phyloP scores from a whole-genome alignment of 2,888 invertebrate species.

The Ennomos quercinarius region DNA sequence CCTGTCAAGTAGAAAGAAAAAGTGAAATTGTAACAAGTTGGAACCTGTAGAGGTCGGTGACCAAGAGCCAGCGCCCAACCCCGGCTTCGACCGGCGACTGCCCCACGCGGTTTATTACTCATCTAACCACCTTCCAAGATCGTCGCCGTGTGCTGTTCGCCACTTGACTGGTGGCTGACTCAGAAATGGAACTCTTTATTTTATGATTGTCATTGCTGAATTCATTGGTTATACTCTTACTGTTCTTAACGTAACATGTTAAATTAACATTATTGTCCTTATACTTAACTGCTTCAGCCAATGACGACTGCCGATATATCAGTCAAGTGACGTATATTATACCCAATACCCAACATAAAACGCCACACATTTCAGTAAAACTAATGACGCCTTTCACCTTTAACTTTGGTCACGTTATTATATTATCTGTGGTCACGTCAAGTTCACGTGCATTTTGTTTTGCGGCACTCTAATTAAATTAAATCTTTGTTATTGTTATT shows the following conservation, averaged over 20 bases:
- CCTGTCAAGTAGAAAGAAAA: slow-evolving; percentile 63
- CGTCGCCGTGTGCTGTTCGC: slow-evolving; percentile 41
- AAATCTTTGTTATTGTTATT: slow-evolving; percentile 6
- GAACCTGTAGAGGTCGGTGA: slow-evolving; percentile 82
- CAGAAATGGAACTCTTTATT: slow-evolving; percentile 40
- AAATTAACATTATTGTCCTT: slow-evolving; percentile 18
- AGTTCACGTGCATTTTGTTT: slow-evolving; percentile 19
- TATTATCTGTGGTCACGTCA: slow-evolving; percentile 51
- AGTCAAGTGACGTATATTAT: slow-evolving; percentile 39
- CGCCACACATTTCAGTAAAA: slow-evolving; percentile 35
- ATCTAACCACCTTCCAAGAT: slow-evolving; percentile 60
- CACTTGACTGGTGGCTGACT: slow-evolving; percentile 49
- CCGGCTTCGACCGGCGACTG: slow-evolving; percentile 64
- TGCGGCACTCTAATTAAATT: slow-evolving; percentile 34
- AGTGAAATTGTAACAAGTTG: slow-evolving; percentile 82
- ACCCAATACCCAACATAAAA: too few relatives aligned
- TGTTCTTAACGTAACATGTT: slow-evolving; percentile 10
- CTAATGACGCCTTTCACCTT: slow-evolving; percentile 55
- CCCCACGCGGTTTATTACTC: slow-evolving; percentile 73
- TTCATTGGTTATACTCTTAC: slow-evolving; percentile 16
- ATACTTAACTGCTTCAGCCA: slow-evolving; percentile 8
- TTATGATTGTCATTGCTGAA: slow-evolving; percentile 31
- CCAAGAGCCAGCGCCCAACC: slow-evolving; percentile 56
- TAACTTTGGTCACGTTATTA: slow-evolving; percentile 50
- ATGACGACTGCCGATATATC: slow-evolving; percentile 4